Evolutionary conservation across 2,113 vertebrate genomes (phyloP), one percentile per base, ranked within the genome.

Genomic region (Sinosuthora webbiana): DNA sequence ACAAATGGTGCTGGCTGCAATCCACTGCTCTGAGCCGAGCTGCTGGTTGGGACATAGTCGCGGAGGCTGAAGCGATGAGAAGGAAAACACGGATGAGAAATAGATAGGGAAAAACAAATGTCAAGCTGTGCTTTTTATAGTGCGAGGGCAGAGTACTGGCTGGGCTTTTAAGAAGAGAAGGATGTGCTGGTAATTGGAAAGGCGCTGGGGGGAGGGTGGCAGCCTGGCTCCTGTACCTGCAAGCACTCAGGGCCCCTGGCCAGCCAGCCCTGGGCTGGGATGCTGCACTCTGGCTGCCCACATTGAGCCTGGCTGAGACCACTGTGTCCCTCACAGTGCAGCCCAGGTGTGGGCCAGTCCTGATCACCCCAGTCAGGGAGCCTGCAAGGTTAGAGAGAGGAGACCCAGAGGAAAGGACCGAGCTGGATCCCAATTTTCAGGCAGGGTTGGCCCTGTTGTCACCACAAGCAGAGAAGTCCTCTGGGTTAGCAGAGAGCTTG

Each of bases 1-100:
- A 75, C 62, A 89, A 87, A 70, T 8, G 91, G 56, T 12, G 45
- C 91, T 97, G 96, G 89, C 96, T 83, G 87, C 9, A 9, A 60
- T 75, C 87, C 91, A 64, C 68, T 18, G 73, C n/a, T 60, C 15
- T 8, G 52, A 22, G 87, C 39, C 3, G 5, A 87, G 89, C 62
- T 85, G 80, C 9, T 37, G 67, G 52, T 18, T 13, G 64, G 57
- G 83, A 33, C 27, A 23, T 59, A 6, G 35, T 71, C 10, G 1
- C 9, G 1, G 65, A 41, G 52, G 85, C 63, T 68, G 70, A 28
- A 91, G 75, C 7, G 19, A 86, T 44, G 44, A 63, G 70, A 70
- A 83, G 79, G 84, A 89, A 95, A 93, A 94, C 18, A 68, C 2
- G 10, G 25, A 41, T 15, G 71, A 59, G 68, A 78, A 87, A 57